Evolutionary conservation across 1,140 invertebrate genomes (phyloP).

Genomic region (Eueides isabella): DNA sequence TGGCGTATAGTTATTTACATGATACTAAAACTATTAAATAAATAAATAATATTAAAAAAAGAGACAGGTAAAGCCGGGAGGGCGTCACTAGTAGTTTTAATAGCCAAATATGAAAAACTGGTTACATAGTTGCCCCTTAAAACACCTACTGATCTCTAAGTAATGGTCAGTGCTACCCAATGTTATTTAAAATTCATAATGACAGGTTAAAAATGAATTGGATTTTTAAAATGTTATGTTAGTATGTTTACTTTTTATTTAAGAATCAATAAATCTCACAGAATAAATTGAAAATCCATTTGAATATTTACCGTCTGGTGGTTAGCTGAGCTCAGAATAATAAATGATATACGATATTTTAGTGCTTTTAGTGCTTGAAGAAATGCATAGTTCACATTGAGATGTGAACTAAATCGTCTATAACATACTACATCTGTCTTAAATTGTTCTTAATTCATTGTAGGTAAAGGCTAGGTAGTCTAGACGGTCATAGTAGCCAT

Average conservation of each 20-base stretch:
- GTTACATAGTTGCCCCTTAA: background rate
- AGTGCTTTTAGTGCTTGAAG: conserved; percentile 36
- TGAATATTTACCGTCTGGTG: conserved; percentile 25
- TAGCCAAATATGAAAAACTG: background rate
- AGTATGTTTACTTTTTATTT: conserved; percentile 26
- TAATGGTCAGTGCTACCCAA: background rate
- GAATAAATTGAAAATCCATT: conserved; percentile 31
- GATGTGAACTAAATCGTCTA: conserved; percentile 70
- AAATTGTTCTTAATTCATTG: conserved; percentile 71
- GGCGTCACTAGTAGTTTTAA: background rate
- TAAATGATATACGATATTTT: too few species aligned
- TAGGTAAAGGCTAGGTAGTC: conserved; percentile 57
- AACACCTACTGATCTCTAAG: background rate
- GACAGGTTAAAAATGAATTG: conserved; percentile 26
- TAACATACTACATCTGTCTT: conserved; percentile 65
- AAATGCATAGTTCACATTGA: conserved; percentile 59
- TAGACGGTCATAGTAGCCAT: conserved; percentile 44
- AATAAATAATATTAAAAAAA: too few species aligned
- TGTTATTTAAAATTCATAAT: conserved; percentile 28
- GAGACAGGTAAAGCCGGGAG: too few species aligned
- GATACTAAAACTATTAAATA: too few species aligned
- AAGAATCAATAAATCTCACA: conserved; percentile 31
- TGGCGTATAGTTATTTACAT: too few species aligned
- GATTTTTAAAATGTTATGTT: conserved; percentile 17
- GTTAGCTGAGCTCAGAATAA: conserved; percentile 24